A percentile compares a stretch with the other conserved stretches of the same genome.
These are phyloP conservation scores for Eriosoma lanigerum DNA, from an alignment of 1,140 invertebrate species.

Conservation along the genomic window DNA sequence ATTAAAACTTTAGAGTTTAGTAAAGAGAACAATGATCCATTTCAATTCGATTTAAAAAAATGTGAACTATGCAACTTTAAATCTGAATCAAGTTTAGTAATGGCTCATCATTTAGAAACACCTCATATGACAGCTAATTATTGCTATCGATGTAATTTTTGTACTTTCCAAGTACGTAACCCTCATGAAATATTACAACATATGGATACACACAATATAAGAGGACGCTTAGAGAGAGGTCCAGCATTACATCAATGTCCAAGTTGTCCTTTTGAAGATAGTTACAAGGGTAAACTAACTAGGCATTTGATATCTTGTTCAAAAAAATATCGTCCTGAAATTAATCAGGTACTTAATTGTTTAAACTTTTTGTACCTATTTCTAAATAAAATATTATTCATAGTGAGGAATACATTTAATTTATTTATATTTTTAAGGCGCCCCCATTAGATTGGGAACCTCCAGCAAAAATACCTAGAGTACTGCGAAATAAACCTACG, in stretches of 20 bases:
- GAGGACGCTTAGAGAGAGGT: slow-evolving; percentile 79
- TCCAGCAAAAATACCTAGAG: slow-evolving; percentile 84
- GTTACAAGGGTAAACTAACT: slow-evolving; percentile 88
- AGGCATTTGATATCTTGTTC: slow-evolving; percentile 85
- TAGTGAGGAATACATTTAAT: not conserved
- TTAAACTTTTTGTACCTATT: too few relatives aligned
- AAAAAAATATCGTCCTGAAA: slow-evolving; percentile 86
- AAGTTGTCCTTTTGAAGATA: slow-evolving; percentile 92
- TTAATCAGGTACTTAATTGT: slow-evolving; percentile 62
- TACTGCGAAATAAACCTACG: slow-evolving; percentile 63
- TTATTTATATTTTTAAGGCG: slow-evolving; percentile 60
- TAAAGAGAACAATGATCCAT: slow-evolving; percentile 86
- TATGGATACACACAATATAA: slow-evolving; percentile 85
- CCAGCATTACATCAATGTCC: slow-evolving; percentile 88
- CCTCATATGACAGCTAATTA: slow-evolving; percentile 84
- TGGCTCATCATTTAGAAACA: slow-evolving; percentile 87
- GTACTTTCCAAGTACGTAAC: slow-evolving; percentile 77
- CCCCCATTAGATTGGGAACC: slow-evolving; percentile 87
- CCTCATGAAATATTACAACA: slow-evolving; percentile 87
- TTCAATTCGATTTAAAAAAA: slow-evolving; percentile 76
- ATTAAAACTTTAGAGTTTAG: slow-evolving; percentile 83
- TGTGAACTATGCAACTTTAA: slow-evolving; percentile 92
- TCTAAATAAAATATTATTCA: too few relatives aligned
- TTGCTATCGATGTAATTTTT: slow-evolving; percentile 82
- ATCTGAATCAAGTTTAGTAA: slow-evolving; percentile 82